Evolutionary conservation across 2,888 invertebrate species (phyloP), one percentile per base, ranked within the genome.

Genomic region (Taphrorychus bicolor): DNA sequence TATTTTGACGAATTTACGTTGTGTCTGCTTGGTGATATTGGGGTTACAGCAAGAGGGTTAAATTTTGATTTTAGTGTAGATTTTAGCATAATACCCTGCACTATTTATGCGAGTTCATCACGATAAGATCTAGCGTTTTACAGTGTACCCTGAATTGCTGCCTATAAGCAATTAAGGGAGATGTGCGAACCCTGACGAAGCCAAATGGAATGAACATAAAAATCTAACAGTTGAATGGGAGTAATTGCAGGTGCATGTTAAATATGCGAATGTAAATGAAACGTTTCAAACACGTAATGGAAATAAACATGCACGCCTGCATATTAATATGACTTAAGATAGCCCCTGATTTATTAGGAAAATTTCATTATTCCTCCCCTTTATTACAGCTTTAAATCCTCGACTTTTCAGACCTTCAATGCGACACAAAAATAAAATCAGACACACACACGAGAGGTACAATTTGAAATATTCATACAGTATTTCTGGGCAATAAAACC

Each of bases 211-310:
- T 32, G 32, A 32, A 32, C 32, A 32, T 16, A 16, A 49, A 49
- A 49, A 49, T 9, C 5, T 11, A 49, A n/a, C n/a, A 49, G 19
- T 49, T 11, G 19, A 49, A 49, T 18, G 49, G 32, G 18, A 49
- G 51, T 63, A 63, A 63, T 63, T 57, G 49, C 57, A 48, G 51
- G 52, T 64, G 64, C 64, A 64, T 64, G 64, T 52, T 42, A 22
- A 45, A 17, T 45, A 45, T 3, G 32, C 14, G 24, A 48, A 51
- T 58, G 64, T 48, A 53, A 66, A 66, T 66, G 56, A 54, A 66
- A 60, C 49, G 48, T 51, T 49, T 40, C 45, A 57, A 19, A 61
- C 61, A 66, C 66, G 66, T 66, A 58, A 58, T 57, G 23, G 51
- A 64, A 64, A 59, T 58, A 52, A 52, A 42, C 52, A 64, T 41